Evolutionary conservation across 92 coral and sea anemone species (phyloP), one percentile per base, ranked within the genome.

Genomic region (Heteractis magnifica): DNA sequence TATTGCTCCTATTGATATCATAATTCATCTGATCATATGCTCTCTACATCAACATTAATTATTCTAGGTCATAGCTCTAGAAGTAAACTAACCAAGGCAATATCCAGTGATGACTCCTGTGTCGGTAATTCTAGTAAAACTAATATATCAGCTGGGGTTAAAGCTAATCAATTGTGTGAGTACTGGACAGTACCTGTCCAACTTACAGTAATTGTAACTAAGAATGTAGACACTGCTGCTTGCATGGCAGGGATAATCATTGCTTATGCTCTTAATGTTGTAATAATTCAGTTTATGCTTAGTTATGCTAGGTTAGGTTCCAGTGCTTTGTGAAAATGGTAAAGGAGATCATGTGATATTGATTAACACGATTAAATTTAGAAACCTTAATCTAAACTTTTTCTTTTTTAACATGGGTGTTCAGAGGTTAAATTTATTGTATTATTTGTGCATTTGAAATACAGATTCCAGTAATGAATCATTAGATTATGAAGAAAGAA

Each of bases 11-110:
- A 62, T 62, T 62, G 21, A 58, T 9, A 15, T 18, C 71, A 64
- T 68, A 68, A 68, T 68, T 23, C 70, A 18, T n/a, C 20, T 62
- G 70, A 68, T 68, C 49, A 68, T 68, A 62, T 68, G 1, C 58
- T 53, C 58, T 53, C 73, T 68, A 68, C 73, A 68, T 68, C 14
- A 21, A 1, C 73, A 23, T 68, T 68, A 68, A 68, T 48, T 26
- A 20, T 68, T 68, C 73, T 68, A 68, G 73, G 73, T 68, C 73
- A 68, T 68, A 68, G 73, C 73, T 68, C 73, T 68, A 68, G 73
- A 68, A 26, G 73, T 68, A 68, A 26, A 68, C 49, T 68, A 68
- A 68, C 48, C 73, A 68, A 68, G 73, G 23, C 10, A 8, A n/a
- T 26, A 68, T 68, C 73, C 6, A 68, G 73, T 68, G 73, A 68